phyloP scores from a whole-genome alignment of 2,797 vertebrate species.

The Schizothorax lantsangensis region DNA sequence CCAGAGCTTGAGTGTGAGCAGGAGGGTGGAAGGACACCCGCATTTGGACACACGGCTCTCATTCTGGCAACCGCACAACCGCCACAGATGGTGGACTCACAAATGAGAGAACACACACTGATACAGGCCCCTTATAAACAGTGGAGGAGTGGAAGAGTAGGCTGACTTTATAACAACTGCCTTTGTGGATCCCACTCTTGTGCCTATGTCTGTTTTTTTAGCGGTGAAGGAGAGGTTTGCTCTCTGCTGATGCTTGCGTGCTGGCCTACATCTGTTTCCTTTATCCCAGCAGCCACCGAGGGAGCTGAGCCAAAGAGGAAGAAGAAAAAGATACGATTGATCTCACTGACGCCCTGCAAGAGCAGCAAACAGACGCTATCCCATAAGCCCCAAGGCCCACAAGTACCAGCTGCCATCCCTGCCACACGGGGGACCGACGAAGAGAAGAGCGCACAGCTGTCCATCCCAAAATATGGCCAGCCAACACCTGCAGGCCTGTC shows the following conservation, averaged over 20 bases:
- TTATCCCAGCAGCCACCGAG: slow-evolving; percentile 32
- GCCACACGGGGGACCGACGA: slow-evolving; percentile 20
- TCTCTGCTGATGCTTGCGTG: slow-evolving; percentile 16
- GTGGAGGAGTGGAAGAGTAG: slow-evolving; percentile 36
- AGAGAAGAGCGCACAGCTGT: slow-evolving; percentile 53
- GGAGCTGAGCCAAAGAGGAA: slow-evolving; percentile 39
- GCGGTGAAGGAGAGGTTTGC: neutral
- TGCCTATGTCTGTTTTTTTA: neutral
- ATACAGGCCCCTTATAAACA: slow-evolving; percentile 41
- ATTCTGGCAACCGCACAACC: slow-evolving; percentile 68
- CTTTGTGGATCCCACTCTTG: slow-evolving; percentile 25
- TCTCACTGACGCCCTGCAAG: slow-evolving; percentile 7
- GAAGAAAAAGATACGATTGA: slow-evolving; percentile 40
- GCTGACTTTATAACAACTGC: slow-evolving; percentile 34
- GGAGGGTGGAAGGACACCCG: slow-evolving; percentile 65
- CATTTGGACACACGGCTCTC: slow-evolving; percentile 66
- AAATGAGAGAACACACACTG: slow-evolving; percentile 60
- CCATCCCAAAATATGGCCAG: slow-evolving; percentile 40
- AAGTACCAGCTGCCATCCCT: slow-evolving; percentile 53
- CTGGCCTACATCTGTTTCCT: slow-evolving; percentile 37
- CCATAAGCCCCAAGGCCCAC: slow-evolving; percentile 2
- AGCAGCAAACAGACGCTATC: slow-evolving; percentile 15
- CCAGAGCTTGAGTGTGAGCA: slow-evolving; percentile 57
- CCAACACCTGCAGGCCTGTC: slow-evolving; percentile 62
- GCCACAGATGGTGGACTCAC: slow-evolving; percentile 73